Base-by-base conservation (phyloP, 2,113 vertebrate species). In the Rhineura floridana region DNA sequence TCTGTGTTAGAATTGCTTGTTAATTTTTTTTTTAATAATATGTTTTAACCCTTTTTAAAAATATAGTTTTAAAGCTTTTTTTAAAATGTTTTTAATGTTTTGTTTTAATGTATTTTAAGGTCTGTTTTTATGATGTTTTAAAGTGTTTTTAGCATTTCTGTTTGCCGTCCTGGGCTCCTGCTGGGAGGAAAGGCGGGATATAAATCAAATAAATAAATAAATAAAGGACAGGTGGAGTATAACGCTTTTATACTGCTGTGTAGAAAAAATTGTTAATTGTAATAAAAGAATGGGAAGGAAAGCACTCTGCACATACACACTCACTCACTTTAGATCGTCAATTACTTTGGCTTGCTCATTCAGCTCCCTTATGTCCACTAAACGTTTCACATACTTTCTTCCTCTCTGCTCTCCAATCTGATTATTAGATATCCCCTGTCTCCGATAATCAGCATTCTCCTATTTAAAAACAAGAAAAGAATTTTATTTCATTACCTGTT, bases 261-360 rank as follows among this genome's bases (percentile, higher is more conserved):
- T 39, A 19, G 12, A 65, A 65, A 82, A 28, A 48, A 1, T 12
- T 36, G 50, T 39, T 36, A 88, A 9, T 12, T 63, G 21, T 63
- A 30, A 1, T 12, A 39, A 50, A 17, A 73, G 39, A 4, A 52
- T 69, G 1, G 42, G 46, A 39, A 55, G 33, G 48, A 39, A 84
- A 52, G 3, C n/a, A 80, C n/a, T 79, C 69, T 59, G n/a, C 46
- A 39, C 1, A 69, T 11, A 33, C 76, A 46, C 7, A 55, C 4
- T 73, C 28, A 95, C 98, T 95, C 97, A 99, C 99, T 99, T 99
- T 87, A 99, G 98, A 94, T 99, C 99, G 84, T 99, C 99, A 69
- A 99, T 99, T 92, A 99, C 99, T 97, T 98, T 99, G 83, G 99
- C 99, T 95, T 99, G 99, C 89, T 99, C 99, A 78, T 99, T 99